phyloP scores from a whole-genome alignment of 2,888 invertebrate species.

The Emmelina monodactyla region DNA sequence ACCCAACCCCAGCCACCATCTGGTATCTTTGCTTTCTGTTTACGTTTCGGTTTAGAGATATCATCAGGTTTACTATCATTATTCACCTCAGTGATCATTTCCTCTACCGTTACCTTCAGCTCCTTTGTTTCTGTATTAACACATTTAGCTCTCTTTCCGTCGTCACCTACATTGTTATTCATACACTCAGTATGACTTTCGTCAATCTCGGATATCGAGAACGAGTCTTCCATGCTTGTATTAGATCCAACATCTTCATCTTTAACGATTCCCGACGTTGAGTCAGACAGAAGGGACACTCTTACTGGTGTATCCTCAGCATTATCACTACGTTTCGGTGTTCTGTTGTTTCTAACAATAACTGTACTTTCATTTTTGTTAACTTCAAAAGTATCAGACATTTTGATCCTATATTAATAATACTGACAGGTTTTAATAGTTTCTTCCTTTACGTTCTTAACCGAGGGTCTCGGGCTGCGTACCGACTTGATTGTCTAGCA shows the following conservation, averaged over 20 bases:
- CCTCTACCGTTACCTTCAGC: background rate
- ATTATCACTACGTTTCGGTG: slow-evolving; percentile 28
- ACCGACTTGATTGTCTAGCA: slow-evolving; percentile 57
- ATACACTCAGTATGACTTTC: slow-evolving; percentile 29
- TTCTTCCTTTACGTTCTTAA: slow-evolving; percentile 59
- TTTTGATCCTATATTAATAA: slow-evolving; percentile 38
- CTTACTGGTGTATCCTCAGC: slow-evolving; percentile 30
- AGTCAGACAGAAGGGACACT: slow-evolving; percentile 48
- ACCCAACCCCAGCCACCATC: slow-evolving; percentile 93
- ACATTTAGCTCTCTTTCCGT: too few species aligned
- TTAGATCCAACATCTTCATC: slow-evolving; percentile 43
- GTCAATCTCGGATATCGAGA: slow-evolving; percentile 48
- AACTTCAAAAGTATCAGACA: slow-evolving; percentile 26
- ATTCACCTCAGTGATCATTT: background rate
- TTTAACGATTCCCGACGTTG: slow-evolving; percentile 58
- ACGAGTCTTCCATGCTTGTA: slow-evolving; percentile 34
- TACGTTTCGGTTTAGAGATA: too few species aligned
- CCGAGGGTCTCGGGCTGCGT: slow-evolving; percentile 64
- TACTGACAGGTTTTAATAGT: slow-evolving; percentile 33
- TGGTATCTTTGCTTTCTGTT: slow-evolving; percentile 51
- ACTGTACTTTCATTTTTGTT: slow-evolving; percentile 29
- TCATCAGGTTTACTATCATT: background rate
- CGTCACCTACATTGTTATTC: slow-evolving; percentile 10
- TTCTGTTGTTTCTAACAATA: slow-evolving; percentile 36
- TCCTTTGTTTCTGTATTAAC: slow-evolving; percentile 11